Base-by-base conservation (phyloP, 2,113 vertebrate genomes). In the Pedionomus torquatus region DNA sequence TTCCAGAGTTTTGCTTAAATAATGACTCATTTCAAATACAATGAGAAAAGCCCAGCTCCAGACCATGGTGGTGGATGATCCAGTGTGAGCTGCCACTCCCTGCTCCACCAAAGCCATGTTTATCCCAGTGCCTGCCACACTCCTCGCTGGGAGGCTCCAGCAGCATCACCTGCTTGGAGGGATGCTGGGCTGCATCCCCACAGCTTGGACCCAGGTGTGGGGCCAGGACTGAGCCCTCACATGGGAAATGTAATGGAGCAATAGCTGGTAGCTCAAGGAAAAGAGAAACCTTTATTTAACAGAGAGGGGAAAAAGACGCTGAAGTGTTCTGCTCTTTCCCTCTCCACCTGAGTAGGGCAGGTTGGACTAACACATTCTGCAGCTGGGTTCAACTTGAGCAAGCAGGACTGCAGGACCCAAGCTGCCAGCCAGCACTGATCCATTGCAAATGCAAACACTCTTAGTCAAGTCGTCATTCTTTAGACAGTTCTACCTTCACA, bases 61-160 rank as follows among this genome's bases (percentile, higher is more conserved):
- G 63, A 18, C 23, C 19, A 23, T 7, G n/a, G 46, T 12, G 8
- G 61, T 13, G 9, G 63, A 77, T 25, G 70, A 68, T 52, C 39
- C 10, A 8, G 39, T 25, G 20, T 63, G 71, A 76, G 55, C 25
- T 61, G 63, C 19, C 21, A 16, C 46, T 44, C 17, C n/a, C 9
- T 25, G 46, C 39, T 54, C n/a, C 39, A 39, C 33, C 23, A 46
- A 66, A 58, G 28, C 24, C 39, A 8, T 13, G 7, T 58, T 37
- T 60, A 54, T 58, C 52, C 60, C 39, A 65, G n/a, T 2, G 0
- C 37, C 33, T 1, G 0, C 41, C 66, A n/a, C 0, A 0, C 5
- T 65, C 43, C 58, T 64, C 15, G 10, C 13, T 35, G 31, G 44
- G 15, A 70, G 7, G 37, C 8, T 51, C 37, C 65, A 65, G 35